Evolutionary conservation across 64 coral and sea anemone species (phyloP).

Genomic region (Montipora cactus): DNA sequence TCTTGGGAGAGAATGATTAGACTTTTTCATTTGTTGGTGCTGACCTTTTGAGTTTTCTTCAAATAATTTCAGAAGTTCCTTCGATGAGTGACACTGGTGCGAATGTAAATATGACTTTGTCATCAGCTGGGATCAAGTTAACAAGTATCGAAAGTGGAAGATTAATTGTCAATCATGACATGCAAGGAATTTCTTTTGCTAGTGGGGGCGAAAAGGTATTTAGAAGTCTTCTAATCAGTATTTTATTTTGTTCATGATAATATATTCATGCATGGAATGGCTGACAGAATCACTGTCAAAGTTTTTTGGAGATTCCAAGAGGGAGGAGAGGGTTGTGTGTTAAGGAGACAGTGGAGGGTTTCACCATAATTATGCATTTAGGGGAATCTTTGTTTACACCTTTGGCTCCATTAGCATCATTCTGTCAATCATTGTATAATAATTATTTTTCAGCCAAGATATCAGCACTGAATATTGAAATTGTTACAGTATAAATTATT

Average conservation of each 20-base stretch:
- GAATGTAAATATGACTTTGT: constrained; percentile 81
- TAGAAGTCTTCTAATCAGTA: not conserved
- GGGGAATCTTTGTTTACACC: too few relatives aligned
- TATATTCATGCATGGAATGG: not conserved
- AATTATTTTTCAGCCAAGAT: too few relatives aligned
- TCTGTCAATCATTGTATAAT: too few relatives aligned
- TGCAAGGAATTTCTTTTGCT: constrained; percentile 99
- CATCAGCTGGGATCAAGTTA: constrained; percentile 86
- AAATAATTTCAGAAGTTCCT: constrained; percentile 55
- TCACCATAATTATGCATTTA: too few relatives aligned
- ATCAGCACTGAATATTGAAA: too few relatives aligned
- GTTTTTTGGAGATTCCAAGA: not conserved
- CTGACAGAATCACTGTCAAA: not conserved
- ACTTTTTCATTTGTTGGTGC: not conserved
- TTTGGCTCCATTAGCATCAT: too few relatives aligned
- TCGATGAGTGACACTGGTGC: constrained; percentile 66
- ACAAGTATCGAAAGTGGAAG: constrained; percentile 79
- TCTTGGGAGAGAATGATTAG: too few relatives aligned
- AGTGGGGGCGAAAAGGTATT: constrained; percentile 98
- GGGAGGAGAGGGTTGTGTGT: not conserved
- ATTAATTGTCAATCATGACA: constrained; percentile 89
- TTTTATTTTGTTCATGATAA: not conserved
- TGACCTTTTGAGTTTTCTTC: not conserved
- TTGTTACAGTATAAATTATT: too few relatives aligned
- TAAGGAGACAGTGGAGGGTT: too few relatives aligned